Percentiles rank a stretch among this genome's conserved stretches.
These are phyloP conservation scores for Odontomyia ornata DNA, from an alignment of 2,888 invertebrate species.

Conservation along the genomic window DNA sequence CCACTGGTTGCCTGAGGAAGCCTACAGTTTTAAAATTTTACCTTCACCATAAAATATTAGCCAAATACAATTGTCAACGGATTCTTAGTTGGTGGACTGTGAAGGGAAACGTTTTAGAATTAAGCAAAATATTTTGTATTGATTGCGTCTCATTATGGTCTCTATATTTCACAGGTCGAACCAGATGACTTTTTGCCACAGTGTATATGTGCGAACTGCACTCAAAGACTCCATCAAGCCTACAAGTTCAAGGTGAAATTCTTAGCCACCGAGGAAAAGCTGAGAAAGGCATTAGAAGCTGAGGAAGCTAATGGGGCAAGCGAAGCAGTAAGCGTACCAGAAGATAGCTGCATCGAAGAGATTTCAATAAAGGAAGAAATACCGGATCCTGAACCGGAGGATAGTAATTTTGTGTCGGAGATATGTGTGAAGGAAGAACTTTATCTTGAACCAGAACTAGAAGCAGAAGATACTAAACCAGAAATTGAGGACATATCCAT, in stretches of 20 bases:
- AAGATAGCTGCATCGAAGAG: background rate
- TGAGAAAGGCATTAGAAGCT: background rate
- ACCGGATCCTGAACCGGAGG: background rate
- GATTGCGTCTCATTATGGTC: too few relatives aligned
- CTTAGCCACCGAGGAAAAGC: background rate
- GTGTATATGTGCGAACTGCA: background rate
- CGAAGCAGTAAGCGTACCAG: background rate
- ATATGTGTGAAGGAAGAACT: background rate
- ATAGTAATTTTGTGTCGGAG: background rate
- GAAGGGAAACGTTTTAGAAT: too few relatives aligned
- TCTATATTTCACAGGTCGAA: too few relatives aligned
- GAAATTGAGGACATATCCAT: too few relatives aligned
- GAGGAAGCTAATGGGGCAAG: too few relatives aligned
- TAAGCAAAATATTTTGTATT: too few relatives aligned
- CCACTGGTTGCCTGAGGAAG: too few relatives aligned
- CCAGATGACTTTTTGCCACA: background rate
- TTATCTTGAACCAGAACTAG: background rate
- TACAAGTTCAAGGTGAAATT: conserved; percentile 1
- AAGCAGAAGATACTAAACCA: background rate
- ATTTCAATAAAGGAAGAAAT: background rate
- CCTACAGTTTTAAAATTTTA: too few relatives aligned
- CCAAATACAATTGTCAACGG: too few relatives aligned
- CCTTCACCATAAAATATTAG: too few relatives aligned
- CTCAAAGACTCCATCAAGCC: background rate
- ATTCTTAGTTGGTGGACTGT: too few relatives aligned